Base-by-base conservation (phyloP, 2,888 invertebrate species). In the Hypsopygia costalis region DNA sequence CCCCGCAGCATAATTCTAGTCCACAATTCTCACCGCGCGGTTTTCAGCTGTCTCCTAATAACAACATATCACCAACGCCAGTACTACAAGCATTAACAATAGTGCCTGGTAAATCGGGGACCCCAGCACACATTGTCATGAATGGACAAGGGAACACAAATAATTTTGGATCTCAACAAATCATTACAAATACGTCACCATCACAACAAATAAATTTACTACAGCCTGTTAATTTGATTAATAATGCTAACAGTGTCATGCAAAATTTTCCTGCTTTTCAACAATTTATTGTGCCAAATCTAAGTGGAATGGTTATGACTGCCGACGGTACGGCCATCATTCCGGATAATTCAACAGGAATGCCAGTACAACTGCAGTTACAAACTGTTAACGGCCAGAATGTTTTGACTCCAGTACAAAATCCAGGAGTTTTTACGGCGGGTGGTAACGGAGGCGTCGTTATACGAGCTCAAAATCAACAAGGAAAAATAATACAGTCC, bases 281-380 rank as follows among this genome's bases (percentile, higher is more conserved):
- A 67, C 96, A 96, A 64, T 93, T 96, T 57, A 92, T 96, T 38
- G 93, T 96, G 41, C 95, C 95, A 7, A 95, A 95, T 52, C 80
- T 94, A 1, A 92, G 94, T 8, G 94, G 95, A 0, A 93, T 96
- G 92, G 94, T 96, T 0, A 94, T 96, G 94, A 93, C 94, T 6
- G 93, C 95, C 0, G 94, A 94, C 60, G 94, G 93, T 20, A 93
- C 95, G 0, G 94, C 95, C 0, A 89, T 96, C 33, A 90, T 96
- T 32, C 94, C 93, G 67, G 94, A 94, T 50, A 90, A 92, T 11
- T 89, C 92, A 0, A 91, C 92, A 28, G 88, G 88, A 20, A 90
- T 94, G 56, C 93, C 93, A 0, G 91, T 94, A 91, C 94, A 94
- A 54, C 63, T 94, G 8, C 95, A 95, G 63, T 89, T 95, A 48